phyloP scores from a whole-genome alignment of 2,113 vertebrate species.

The Martes martes region DNA sequence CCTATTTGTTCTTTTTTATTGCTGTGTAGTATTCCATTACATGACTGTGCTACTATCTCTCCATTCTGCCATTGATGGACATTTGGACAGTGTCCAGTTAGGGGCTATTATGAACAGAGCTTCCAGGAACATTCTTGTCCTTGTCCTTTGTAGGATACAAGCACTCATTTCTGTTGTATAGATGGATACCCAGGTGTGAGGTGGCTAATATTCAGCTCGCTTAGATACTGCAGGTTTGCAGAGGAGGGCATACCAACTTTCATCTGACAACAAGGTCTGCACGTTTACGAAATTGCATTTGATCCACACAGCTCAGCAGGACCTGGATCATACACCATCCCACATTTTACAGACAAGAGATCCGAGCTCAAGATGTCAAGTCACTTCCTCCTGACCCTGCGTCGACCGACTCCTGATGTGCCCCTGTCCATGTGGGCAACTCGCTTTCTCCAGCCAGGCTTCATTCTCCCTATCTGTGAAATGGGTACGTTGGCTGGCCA shows the following conservation, averaged over 20 bases:
- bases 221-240: background rate
- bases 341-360: background rate
- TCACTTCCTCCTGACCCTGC: background rate
- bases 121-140: background rate
- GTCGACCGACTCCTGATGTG: accelerated
- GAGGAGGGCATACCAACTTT: background rate
- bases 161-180: background rate
- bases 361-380: background rate
- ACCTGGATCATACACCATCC: background rate
- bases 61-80: background rate
- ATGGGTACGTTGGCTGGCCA: background rate
- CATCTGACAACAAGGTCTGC: background rate
- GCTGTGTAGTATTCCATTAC: background rate
- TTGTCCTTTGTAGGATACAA: background rate
- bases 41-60: background rate
- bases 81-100: background rate
- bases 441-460: background rate
- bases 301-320: background rate
- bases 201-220: background rate
- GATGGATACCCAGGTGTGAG: background rate
- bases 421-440: too few relatives aligned
- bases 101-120: background rate
- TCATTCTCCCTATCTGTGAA: background rate
- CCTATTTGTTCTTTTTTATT: background rate
- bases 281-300: background rate